A percentile compares a stretch with the other conserved stretches of the same genome.
Conservation (phyloP, 2,113 vertebrate species). For the Edolisoma coerulescens region DNA sequence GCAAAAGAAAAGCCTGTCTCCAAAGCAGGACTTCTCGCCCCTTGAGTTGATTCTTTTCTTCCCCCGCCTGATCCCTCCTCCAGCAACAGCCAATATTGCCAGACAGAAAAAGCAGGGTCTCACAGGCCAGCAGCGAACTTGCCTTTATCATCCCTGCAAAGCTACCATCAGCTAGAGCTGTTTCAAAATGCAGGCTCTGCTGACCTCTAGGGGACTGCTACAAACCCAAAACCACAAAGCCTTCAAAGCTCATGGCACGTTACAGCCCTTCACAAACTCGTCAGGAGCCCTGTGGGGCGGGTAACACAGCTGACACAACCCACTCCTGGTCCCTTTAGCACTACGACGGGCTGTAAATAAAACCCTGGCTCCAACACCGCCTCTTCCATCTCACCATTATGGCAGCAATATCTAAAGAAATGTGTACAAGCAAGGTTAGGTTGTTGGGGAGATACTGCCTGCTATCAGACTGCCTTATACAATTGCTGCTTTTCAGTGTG, state of each 20-base stretch:
- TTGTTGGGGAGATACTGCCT: background rate
- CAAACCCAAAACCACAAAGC: background rate
- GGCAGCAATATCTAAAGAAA: background rate
- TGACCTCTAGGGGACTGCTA: conserved; percentile 73
- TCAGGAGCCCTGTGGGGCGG: background rate
- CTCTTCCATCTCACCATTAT: background rate
- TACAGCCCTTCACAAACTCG: background rate
- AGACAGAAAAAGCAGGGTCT: background rate
- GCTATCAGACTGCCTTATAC: background rate
- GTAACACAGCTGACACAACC: background rate
- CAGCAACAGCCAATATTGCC: background rate
- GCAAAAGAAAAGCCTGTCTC: background rate
- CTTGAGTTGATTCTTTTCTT: background rate
- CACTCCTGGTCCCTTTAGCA: background rate
- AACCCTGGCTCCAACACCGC: background rate
- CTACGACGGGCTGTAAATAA: background rate
- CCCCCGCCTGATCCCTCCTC: background rate
- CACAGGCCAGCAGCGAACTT: background rate
- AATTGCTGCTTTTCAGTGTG: background rate
- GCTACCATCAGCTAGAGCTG: background rate
- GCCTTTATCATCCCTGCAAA: background rate
- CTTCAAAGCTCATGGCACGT: background rate
- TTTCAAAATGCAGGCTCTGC: conserved; percentile 27
- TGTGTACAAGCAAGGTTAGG: background rate
- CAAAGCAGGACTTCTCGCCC: background rate